Conservation (phyloP, 2,113 vertebrate genomes). For the Myiozetetes cayanensis region DNA sequence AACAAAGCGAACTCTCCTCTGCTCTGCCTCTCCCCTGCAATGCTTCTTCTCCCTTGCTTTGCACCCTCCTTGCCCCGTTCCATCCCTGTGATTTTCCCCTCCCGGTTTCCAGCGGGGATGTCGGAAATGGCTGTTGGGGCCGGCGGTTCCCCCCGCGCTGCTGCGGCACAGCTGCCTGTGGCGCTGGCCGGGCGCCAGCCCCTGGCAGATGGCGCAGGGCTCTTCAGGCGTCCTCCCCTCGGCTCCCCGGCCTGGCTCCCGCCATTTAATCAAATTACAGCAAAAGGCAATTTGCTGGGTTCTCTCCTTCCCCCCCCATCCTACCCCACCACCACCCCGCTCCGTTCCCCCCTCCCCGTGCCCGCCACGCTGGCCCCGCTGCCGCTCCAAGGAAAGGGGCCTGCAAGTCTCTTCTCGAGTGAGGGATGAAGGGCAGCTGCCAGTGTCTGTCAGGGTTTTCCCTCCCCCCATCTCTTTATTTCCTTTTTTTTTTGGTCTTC, state of each 20-base stretch:
- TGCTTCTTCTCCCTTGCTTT: background rate
- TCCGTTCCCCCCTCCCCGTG: background rate
- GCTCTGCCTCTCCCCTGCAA: background rate
- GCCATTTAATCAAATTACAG: slow-evolving; percentile 90
- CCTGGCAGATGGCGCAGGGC: slow-evolving; percentile 86
- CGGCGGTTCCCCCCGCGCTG: background rate
- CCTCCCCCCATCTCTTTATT: background rate
- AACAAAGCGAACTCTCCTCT: background rate
- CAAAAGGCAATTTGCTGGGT: slow-evolving; percentile 84
- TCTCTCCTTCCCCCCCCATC: slow-evolving; percentile 69
- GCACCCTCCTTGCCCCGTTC: rapidly evolving
- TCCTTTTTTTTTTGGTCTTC: background rate
- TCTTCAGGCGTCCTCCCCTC: slow-evolving; percentile 84
- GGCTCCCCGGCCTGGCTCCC: slow-evolving; percentile 81
- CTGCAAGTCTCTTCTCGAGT: background rate
- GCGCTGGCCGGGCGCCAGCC: slow-evolving; percentile 84
- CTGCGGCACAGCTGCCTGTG: slow-evolving; percentile 83
- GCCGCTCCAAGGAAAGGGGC: background rate
- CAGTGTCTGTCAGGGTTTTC: background rate
- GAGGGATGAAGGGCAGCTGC: background rate
- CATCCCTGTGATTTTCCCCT: background rate
- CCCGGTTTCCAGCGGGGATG: background rate
- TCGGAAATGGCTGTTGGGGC: background rate
- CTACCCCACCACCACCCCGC: background rate
- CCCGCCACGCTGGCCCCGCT: background rate